phyloP scores from a whole-genome alignment of 2,113 vertebrate genomes.

The Nannobrachium achirus region DNA sequence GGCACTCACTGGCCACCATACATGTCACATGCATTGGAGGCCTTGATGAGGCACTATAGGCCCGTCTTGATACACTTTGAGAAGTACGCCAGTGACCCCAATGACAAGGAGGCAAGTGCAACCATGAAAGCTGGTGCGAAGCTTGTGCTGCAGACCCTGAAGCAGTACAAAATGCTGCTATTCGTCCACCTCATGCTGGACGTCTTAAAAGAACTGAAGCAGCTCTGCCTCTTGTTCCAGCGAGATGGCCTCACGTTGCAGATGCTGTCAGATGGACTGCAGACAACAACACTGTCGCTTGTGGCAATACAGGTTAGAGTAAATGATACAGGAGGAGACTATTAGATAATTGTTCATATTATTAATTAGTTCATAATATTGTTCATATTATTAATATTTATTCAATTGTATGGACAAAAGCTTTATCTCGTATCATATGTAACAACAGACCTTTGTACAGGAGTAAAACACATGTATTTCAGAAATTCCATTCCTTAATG shows the following conservation, averaged over 20 bases:
- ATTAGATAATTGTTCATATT: background rate
- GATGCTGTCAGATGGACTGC: background rate
- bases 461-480: too few species aligned
- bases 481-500: too few species aligned
- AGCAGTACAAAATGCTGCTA: background rate
- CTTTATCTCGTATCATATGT: too few species aligned
- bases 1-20: constrained; percentile 5
- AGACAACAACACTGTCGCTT: background rate
- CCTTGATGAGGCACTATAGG: constrained; percentile 1
- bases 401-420: too few species aligned
- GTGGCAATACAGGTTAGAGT: background rate
- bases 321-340: background rate
- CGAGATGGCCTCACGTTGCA: constrained; percentile 6
- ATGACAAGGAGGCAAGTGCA: constrained; percentile 3
- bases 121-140: background rate
- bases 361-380: background rate
- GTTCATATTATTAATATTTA: background rate
- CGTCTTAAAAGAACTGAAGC: background rate
- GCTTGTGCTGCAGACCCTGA: background rate
- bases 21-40: constrained; percentile 1
- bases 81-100: constrained; percentile 1
- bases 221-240: background rate
- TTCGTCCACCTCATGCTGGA: constrained; percentile 3
- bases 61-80: constrained; percentile 1
- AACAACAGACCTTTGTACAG: too few species aligned